Evolutionary conservation across 2,888 invertebrate genomes (phyloP).

Genomic region (Apotomis capreana): DNA sequence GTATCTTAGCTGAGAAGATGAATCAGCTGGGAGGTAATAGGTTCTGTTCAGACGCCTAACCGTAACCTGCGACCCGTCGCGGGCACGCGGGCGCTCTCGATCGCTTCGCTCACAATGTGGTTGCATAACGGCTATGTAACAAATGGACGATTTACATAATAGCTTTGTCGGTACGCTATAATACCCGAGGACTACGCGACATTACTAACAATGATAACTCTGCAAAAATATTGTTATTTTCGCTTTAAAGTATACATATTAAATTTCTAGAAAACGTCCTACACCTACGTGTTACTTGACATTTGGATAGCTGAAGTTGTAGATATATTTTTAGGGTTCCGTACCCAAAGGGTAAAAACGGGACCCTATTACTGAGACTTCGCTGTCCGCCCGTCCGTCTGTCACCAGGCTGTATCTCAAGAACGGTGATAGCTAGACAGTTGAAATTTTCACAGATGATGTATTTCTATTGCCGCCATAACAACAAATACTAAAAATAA

Average conservation of each 20-base stretch:
- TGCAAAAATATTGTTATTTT: not conserved
- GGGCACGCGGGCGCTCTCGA: conserved; percentile 55
- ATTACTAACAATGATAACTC: conserved; percentile 19
- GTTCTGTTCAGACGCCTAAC: conserved; percentile 46
- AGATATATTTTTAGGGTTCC: conserved; percentile 19
- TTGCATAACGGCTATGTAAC: conserved; percentile 74
- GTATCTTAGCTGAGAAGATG: conserved; percentile 3
- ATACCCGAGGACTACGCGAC: conserved; percentile 64
- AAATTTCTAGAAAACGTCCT: not conserved
- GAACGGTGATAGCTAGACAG: no score
- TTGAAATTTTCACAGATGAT: no score
- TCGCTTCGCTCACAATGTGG: conserved; percentile 68
- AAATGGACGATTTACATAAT: conserved; percentile 79
- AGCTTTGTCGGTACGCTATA: conserved; percentile 70
- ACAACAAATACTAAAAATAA: no score
- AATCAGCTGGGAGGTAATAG: conserved; percentile 13
- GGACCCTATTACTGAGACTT: no score
- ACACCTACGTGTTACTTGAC: conserved; percentile 1
- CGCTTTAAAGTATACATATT: not conserved
- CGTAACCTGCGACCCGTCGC: conserved; percentile 75
- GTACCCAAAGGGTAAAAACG: no score
- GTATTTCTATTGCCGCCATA: no score
- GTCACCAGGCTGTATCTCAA: no score
- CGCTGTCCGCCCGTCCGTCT: no score
- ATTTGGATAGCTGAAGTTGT: conserved; percentile 28